Base-by-base conservation (phyloP, 2,888 invertebrate species). In the Perdita meconis region DNA sequence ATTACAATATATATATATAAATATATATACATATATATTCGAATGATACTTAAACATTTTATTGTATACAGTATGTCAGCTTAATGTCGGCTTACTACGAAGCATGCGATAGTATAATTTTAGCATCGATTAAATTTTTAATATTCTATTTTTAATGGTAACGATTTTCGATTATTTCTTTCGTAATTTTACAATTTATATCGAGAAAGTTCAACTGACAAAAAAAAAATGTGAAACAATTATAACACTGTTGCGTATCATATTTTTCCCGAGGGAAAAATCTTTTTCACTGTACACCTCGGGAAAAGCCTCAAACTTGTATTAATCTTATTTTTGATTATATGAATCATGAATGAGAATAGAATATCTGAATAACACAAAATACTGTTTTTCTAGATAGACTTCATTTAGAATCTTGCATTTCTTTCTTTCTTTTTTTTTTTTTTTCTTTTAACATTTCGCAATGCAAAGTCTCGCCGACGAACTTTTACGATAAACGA, bases 11-110 rank as follows among this genome's bases (percentile, higher is more conserved):
- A 59, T 64, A 74, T 47, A 47, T 47, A 59, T 64, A 74, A 60
- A 47, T 47, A 59, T 64, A 74, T 65, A 59, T 47, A 47, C 22
- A 59, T 64, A 74, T 65, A 81, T 40, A 72, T 78, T 72, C 61
- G 40, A 68, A 74, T 40, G 59, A 73, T 74, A 67, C 61, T 60
- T 78, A 69, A 65, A 47, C 38, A 30, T 73, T 76, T 56, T 76
- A 59, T 64, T 81, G 55, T 76, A 70, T 59, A 50, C 64, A 64
- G 30, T 60, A 67, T 64, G 53, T 63, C 61, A 57, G 40, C 42
- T 70, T 73, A 40, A 56, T 51, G 38, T 51, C 51, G 42, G 50
- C 22, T 71, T 71, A 57, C 51, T 73, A 24, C 47, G 26, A 72
- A 69, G 30, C 51, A 72, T 72, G 44, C 50, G 57, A 57, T 57